These are phyloP conservation scores for Nephrotoma guestfalica DNA, from an alignment of 2,888 invertebrate genomes.

Conservation along the genomic window DNA sequence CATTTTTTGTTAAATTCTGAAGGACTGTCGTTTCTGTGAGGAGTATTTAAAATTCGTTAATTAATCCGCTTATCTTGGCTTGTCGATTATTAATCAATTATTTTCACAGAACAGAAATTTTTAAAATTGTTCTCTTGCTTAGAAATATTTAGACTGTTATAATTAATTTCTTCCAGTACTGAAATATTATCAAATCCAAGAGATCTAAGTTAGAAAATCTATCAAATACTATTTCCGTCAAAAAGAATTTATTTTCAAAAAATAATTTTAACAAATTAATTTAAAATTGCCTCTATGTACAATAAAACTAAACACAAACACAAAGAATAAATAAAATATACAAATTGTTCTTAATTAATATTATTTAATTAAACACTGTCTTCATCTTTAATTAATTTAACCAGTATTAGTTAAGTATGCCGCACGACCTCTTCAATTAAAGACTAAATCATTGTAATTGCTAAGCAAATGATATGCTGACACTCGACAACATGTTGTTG, in stretches of 20 bases:
- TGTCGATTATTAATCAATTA: too few species aligned
- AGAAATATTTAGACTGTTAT: too few species aligned
- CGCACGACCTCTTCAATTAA: constrained; percentile 48
- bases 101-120: too few species aligned
- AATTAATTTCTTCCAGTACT: too few species aligned
- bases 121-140: too few species aligned
- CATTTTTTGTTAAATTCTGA: too few species aligned
- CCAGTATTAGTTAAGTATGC: constrained; percentile 6
- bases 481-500: constrained; percentile 90
- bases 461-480: constrained; percentile 84
- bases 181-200: too few species aligned
- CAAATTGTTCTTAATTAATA: not conserved
- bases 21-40: too few species aligned
- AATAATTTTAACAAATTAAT: not conserved
- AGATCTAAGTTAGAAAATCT: too few species aligned
- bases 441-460: constrained; percentile 89
- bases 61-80: too few species aligned
- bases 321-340: not conserved
- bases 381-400: constrained; percentile 15
- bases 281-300: not conserved
- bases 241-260: not conserved
- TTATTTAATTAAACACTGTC: not conserved
- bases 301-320: not conserved
- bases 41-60: too few species aligned
- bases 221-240: not conserved